phyloP scores from a whole-genome alignment of 2,113 vertebrate genomes.

The Ictidomys tridecemlineatus region DNA sequence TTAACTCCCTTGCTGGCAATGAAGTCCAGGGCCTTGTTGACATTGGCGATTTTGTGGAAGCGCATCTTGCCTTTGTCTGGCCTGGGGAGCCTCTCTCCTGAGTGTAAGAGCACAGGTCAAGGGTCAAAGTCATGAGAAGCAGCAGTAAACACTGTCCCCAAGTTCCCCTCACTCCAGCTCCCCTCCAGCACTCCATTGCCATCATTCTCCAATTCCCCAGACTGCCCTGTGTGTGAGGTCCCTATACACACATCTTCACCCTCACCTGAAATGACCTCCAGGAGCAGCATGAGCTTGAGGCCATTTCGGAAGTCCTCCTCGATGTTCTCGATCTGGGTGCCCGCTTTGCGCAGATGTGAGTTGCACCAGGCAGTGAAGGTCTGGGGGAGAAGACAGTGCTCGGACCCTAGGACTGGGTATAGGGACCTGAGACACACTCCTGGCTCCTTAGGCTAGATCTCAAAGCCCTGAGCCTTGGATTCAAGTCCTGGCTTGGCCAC shows the following conservation, averaged over 20 bases:
- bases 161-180: neutral
- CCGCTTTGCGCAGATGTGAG: conserved; percentile 95
- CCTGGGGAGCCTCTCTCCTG: conserved; percentile 95
- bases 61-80: conserved; percentile 98
- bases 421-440: too few species aligned
- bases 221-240: neutral
- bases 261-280: conserved; percentile 96
- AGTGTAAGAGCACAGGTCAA: neutral
- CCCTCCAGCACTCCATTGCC: neutral
- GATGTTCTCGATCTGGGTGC: conserved; percentile 96
- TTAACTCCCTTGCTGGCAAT: conserved; percentile 95
- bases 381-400: conserved; percentile 82
- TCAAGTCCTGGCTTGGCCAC: neutral
- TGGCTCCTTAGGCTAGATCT: neutral
- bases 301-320: conserved; percentile 96
- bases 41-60: conserved; percentile 97
- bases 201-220: neutral
- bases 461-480: neutral
- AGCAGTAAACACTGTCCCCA: neutral
- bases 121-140: neutral
- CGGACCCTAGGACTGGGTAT: neutral
- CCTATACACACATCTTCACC: fast-evolving
- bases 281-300: conserved; percentile 95
- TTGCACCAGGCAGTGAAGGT: conserved; percentile 98
- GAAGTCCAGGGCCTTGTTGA: conserved; percentile 96